Evolutionary conservation across 2,888 invertebrate species (phyloP).

Genomic region (Drosophila macrospina): DNA sequence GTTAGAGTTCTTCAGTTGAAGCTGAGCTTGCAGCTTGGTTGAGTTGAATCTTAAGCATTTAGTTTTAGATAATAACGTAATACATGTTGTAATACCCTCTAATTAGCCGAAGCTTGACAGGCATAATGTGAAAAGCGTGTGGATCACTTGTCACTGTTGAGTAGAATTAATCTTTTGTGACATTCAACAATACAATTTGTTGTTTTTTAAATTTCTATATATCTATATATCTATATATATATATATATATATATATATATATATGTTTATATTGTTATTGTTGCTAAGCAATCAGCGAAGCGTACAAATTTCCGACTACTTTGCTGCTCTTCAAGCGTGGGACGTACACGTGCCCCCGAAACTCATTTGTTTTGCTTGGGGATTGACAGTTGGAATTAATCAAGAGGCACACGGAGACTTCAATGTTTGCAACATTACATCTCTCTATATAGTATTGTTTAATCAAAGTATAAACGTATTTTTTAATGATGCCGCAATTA

Average conservation of each 20-base stretch:
- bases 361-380: not conserved
- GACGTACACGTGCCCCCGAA: conserved; percentile 38
- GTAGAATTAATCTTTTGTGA: conserved; percentile 41
- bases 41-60: too few relatives aligned
- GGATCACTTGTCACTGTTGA: conserved; percentile 37
- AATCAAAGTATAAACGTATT: conserved; percentile 16
- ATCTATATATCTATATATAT: not conserved
- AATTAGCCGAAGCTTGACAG: conserved; percentile 26
- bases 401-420: not conserved
- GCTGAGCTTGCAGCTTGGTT: too few relatives aligned
- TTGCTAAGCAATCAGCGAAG: conserved; percentile 25
- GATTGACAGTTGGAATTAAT: not conserved
- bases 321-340: conserved; percentile 18
- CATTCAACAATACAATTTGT: conserved; percentile 2
- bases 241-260: not conserved
- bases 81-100: too few relatives aligned
- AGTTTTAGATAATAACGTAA: too few relatives aligned
- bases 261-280: conserved; percentile 17
- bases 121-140: conserved; percentile 20
- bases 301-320: conserved; percentile 17
- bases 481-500: conserved; percentile 39
- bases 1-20: not conserved
- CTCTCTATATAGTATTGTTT: not conserved
- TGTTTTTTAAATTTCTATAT: not conserved
- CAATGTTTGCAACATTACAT: not conserved